Conservation (phyloP, 2,113 vertebrate species). For the Thalassarche chlororhynchos region DNA sequence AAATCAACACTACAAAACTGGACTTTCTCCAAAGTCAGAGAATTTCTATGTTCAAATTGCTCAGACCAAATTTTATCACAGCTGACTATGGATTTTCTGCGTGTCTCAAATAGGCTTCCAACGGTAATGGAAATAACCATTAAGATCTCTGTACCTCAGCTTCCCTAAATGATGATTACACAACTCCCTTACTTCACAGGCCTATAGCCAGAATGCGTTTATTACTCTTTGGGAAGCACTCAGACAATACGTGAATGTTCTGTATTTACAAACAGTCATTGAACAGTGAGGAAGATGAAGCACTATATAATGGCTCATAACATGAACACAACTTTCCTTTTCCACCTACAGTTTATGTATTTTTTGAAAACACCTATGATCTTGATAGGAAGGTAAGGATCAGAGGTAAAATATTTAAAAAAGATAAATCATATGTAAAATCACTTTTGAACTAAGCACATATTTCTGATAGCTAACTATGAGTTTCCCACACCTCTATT, state of each 20-base stretch:
- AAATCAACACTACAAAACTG: neutral
- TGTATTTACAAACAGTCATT: neutral
- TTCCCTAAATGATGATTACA: neutral
- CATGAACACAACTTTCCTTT: accelerated
- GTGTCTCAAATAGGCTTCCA: neutral
- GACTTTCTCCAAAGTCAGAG: neutral
- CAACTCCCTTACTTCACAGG: neutral
- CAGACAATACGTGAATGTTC: neutral
- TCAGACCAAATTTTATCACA: neutral
- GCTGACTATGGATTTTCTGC: neutral
- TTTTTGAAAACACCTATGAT: neutral
- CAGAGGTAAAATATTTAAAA: neutral
- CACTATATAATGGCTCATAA: accelerated
- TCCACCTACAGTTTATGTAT: neutral
- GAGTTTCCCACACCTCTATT: neutral
- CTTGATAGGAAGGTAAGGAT: neutral
- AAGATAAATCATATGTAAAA: neutral
- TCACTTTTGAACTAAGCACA: neutral
- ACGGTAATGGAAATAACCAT: neutral
- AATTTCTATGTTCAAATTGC: neutral
- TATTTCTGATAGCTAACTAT: neutral
- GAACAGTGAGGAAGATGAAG: neutral
- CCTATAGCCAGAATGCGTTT: neutral
- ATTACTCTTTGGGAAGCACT: neutral
- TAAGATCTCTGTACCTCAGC: neutral